Evolutionary conservation across 2,113 vertebrate genomes (phyloP).

Genomic region (Lota lota): DNA sequence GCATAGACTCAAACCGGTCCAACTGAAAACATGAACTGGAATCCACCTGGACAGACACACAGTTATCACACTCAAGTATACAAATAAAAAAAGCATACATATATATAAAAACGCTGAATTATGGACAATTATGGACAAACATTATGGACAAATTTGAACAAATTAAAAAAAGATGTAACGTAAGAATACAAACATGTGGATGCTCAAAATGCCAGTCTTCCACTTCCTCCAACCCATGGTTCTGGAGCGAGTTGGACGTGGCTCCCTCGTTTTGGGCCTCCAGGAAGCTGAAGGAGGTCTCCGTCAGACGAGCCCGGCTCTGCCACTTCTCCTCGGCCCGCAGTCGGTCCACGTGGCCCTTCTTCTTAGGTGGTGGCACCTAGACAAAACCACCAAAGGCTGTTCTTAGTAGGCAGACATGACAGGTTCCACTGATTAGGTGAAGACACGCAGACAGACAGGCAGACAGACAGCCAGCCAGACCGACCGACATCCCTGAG

Average conservation of each 20-base stretch:
- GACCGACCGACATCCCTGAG: no score
- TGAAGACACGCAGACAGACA: no score
- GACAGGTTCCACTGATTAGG: no score
- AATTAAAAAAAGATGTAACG: neutral
- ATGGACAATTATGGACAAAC: neutral
- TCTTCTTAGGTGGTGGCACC: slow-evolving; percentile 46
- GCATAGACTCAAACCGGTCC: slow-evolving; percentile 69
- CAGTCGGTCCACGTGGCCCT: slow-evolving; percentile 73
- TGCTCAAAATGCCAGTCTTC: slow-evolving; percentile 65
- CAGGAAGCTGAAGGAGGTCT: slow-evolving; percentile 80
- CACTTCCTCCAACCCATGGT: slow-evolving; percentile 28
- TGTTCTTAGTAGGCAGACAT: slow-evolving; percentile 1
- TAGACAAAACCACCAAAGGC: slow-evolving; percentile 15
- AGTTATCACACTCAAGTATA: no score
- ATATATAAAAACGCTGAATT: no score
- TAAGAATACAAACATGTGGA: slow-evolving; percentile 61
- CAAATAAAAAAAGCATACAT: no score
- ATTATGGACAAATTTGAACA: neutral
- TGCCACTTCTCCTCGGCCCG: slow-evolving; percentile 77
- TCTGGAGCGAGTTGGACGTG: slow-evolving; percentile 21
- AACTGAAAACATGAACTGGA: slow-evolving; percentile 66
- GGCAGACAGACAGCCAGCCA: no score
- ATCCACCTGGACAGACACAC: slow-evolving; percentile 54
- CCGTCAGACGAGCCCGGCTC: slow-evolving; percentile 75
- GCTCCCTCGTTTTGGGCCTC: slow-evolving; percentile 51